Evolutionary conservation across 2,888 invertebrate species (phyloP), one percentile per base, ranked within the genome.

Genomic region (Tiphia femorata): DNA sequence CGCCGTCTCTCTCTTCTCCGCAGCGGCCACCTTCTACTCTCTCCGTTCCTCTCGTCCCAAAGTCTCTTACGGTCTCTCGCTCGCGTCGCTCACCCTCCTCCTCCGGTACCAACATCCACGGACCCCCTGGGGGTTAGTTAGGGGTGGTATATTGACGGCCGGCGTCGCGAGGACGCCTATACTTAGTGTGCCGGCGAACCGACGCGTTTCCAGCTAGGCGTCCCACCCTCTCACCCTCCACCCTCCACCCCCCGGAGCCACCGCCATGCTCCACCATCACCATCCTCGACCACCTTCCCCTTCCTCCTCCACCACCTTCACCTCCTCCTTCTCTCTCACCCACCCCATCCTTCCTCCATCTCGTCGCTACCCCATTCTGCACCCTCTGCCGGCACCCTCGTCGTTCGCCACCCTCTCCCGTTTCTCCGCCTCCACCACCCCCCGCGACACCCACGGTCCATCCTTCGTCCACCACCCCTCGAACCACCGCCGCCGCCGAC

Each of bases 81-180:
- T 58, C 54, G 57, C 62, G 52, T 64, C 62, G 50, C 52, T 58
- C 62, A 54, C 61, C 63, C 54, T 58, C 50, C 44, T 58, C 54
- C 56, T 46, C 70, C 63, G 58, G 54, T 54, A 70, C 60, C 67
- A 70, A 67, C 68, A 70, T 67, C 68, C 70, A 69, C 67, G 64
- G 70, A 70, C 70, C 70, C 58, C 64, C 70, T 52, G 64, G 76
- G 77, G 80, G 81, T 81, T 81, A 81, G 81, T 79, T 80, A 81
- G 78, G 79, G 81, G 80, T 80, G 81, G 81, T 82, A 81, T 82
- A 82, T 82, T 78, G 82, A 81, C 82, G 82, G 81, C 77, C 79
- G 82, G 80, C 81, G 82, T 81, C 81, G 81, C 82, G 80, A 82
- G 82, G 80, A 81, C 81, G 82, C 81, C 81, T 82, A 81, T 82